Evolutionary conservation across 2,797 vertebrate species (phyloP).

Genomic region (Melanotaenia boesemani): DNA sequence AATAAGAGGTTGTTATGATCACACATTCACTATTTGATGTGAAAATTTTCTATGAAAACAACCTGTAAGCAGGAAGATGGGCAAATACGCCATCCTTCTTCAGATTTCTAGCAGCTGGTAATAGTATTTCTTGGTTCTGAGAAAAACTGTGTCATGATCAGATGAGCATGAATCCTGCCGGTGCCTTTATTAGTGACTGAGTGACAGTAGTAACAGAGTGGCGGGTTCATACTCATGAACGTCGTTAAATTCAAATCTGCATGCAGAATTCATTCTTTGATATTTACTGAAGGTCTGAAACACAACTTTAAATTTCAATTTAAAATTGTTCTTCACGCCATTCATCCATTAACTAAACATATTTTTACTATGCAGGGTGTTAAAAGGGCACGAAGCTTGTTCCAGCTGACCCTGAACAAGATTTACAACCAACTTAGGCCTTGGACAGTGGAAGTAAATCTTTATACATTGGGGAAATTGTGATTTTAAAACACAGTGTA

Average conservation of each 20-base stretch:
- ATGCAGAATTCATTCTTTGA: no score
- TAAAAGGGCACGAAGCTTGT: neutral
- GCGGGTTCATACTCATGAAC: neutral
- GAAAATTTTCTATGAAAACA: no score
- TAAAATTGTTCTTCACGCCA: no score
- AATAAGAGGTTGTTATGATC: no score
- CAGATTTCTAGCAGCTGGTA: neutral
- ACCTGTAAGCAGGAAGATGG: neutral
- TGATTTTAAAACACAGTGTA: neutral
- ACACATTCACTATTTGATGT: no score
- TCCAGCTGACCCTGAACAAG: neutral
- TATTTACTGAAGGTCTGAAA: no score
- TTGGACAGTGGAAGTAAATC: neutral
- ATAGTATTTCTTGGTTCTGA: neutral
- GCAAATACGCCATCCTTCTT: no score
- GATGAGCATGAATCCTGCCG: no score
- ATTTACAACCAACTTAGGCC: neutral
- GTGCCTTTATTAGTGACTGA: neutral
- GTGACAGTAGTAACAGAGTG: neutral
- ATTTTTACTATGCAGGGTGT: neutral
- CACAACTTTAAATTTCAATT: no score
- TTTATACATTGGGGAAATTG: neutral
- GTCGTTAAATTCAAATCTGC: neutral
- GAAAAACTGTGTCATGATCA: neutral
- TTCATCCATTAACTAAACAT: no score